Evolutionary conservation across 2,113 vertebrate species (phyloP).

Genomic region (Dasyprocta punctata): DNA sequence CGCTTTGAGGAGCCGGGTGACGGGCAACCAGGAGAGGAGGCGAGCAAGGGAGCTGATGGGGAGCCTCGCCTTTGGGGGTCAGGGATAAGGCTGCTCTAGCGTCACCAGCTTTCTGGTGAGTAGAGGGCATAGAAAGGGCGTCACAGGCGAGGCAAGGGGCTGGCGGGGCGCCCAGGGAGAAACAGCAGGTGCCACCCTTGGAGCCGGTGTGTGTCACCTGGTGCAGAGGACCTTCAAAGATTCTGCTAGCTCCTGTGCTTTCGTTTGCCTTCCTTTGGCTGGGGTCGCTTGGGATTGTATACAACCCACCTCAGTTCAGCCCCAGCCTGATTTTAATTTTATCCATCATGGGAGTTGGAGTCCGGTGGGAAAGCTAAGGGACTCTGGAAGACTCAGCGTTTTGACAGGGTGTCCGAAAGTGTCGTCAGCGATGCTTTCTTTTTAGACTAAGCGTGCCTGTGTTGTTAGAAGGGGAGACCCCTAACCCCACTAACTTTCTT

Average conservation of each 20-base stretch:
- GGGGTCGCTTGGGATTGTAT: not conserved
- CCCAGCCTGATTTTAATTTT: constrained; percentile 7
- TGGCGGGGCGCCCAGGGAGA: not conserved
- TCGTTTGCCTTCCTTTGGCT: not conserved
- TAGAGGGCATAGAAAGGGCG: constrained; percentile 23
- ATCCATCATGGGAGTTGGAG: not conserved
- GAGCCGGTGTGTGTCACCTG: not conserved
- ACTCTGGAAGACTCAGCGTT: not conserved
- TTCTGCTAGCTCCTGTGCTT: not conserved
- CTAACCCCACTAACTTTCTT: constrained; percentile 15
- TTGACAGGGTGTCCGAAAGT: not conserved
- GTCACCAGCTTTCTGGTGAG: not conserved
- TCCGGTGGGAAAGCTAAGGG: not conserved
- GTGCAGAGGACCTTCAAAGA: not conserved
- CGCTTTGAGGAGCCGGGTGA: not conserved
- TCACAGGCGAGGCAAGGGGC: not conserved
- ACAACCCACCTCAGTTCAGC: not conserved
- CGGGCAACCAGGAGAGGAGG: not conserved
- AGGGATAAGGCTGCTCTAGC: not conserved
- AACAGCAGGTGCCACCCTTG: not conserved
- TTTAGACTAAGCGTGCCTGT: not conserved
- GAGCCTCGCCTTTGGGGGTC: not conserved
- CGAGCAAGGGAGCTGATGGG: not conserved
- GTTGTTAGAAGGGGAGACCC: not conserved
- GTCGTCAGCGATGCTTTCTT: not conserved